phyloP scores from a whole-genome alignment of 2,888 invertebrate species.

The Eupithecia centaureata region DNA sequence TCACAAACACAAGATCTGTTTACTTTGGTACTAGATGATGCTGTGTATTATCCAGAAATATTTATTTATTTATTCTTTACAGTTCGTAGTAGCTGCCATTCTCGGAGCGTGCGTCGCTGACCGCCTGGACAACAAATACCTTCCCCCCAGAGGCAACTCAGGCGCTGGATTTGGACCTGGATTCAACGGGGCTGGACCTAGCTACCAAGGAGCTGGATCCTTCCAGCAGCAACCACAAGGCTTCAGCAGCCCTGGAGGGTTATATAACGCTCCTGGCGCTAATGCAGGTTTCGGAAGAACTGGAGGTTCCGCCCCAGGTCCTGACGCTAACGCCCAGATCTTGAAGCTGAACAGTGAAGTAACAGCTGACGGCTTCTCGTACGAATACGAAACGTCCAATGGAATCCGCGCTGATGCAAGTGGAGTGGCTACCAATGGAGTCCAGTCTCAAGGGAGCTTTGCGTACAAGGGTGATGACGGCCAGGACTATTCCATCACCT shows the following conservation, averaged over 20 bases:
- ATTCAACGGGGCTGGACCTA: slow-evolving; percentile 44
- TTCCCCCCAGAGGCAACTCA: slow-evolving; percentile 76
- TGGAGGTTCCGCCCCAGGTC: slow-evolving; percentile 48
- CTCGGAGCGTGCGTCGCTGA: slow-evolving; percentile 76
- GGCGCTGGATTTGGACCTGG: slow-evolving; percentile 72
- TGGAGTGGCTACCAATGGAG: slow-evolving; percentile 77
- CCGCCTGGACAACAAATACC: slow-evolving; percentile 79
- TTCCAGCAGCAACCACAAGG: slow-evolving; percentile 20
- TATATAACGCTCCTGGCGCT: slow-evolving; percentile 24
- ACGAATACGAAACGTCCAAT: slow-evolving; percentile 79
- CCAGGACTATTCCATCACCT: slow-evolving; percentile 78
- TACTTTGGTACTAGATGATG: no score
- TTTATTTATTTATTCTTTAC: no score
- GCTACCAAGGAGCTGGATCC: slow-evolving; percentile 10
- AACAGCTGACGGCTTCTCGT: slow-evolving; percentile 75
- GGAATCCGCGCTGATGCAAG: slow-evolving; percentile 78
- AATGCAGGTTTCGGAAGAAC: slow-evolving; percentile 34
- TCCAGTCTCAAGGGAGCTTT: slow-evolving; percentile 79
- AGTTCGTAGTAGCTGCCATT: slow-evolving; percentile 76
- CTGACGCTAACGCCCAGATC: slow-evolving; percentile 75
- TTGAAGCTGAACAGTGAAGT: slow-evolving; percentile 73
- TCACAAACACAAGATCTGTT: no score
- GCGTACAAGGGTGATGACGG: slow-evolving; percentile 80
- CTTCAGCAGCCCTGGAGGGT: slow-evolving; percentile 43
- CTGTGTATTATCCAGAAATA: no score